Conservation (phyloP, 2,888 invertebrate species). For the Dynastes tityus region DNA sequence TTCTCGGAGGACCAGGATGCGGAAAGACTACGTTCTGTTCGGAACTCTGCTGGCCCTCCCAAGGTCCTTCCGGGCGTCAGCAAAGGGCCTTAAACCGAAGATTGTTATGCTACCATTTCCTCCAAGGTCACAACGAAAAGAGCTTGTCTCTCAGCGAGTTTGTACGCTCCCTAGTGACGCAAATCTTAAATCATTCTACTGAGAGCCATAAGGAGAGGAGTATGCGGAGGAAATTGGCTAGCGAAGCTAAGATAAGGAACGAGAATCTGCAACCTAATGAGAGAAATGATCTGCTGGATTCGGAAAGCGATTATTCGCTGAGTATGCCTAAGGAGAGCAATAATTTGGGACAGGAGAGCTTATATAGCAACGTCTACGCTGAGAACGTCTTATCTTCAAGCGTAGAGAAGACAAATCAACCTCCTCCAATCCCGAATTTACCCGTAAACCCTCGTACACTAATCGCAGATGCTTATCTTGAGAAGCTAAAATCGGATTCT, state of each 20-base stretch:
- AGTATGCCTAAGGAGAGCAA: conserved; percentile 53
- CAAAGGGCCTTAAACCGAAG: conserved; percentile 84
- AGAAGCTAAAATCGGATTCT: conserved; percentile 83
- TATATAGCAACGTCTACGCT: conserved; percentile 65
- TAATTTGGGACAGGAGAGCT: conserved; percentile 62
- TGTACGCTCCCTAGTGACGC: conserved; percentile 87
- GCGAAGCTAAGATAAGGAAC: conserved; percentile 57
- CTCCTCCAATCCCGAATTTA: conserved; percentile 70
- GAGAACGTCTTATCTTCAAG: conserved; percentile 62
- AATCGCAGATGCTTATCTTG: conserved; percentile 86
- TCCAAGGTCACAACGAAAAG: conserved; percentile 89
- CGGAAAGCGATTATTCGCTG: conserved; percentile 49
- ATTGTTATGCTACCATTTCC: conserved; percentile 89
- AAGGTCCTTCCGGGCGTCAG: conserved; percentile 78
- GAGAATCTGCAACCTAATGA: background rate
- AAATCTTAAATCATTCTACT: conserved; percentile 83
- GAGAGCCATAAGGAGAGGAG: conserved; percentile 70
- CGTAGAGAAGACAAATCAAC: conserved; percentile 62
- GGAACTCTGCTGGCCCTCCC: conserved; percentile 83
- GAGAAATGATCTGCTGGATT: conserved; percentile 31
- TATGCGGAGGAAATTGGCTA: conserved; percentile 65
- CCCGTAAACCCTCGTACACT: conserved; percentile 76
- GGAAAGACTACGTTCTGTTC: conserved; percentile 94
- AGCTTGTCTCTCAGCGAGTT: conserved; percentile 90
- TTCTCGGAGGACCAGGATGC: conserved; percentile 92